phyloP scores from a whole-genome alignment of 2,888 invertebrate species.

The Pandemis heparana region DNA sequence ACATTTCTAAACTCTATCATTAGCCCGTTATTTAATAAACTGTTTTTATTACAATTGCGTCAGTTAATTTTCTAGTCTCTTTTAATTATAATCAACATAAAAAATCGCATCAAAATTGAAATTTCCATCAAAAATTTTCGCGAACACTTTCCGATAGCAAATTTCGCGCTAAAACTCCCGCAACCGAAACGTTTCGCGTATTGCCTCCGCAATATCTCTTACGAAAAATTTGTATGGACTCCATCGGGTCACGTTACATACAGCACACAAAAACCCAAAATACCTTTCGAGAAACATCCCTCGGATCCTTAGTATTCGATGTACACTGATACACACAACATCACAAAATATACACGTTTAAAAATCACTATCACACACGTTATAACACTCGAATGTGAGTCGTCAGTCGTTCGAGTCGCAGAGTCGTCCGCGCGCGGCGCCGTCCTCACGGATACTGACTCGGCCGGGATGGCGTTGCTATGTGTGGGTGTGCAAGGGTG shows the following conservation, averaged over 20 bases:
- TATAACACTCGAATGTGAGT: neutral
- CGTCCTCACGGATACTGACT: constrained; percentile 49
- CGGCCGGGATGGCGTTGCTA: constrained; percentile 50
- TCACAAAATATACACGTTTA: neutral
- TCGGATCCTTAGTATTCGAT: neutral
- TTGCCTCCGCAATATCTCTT: no score
- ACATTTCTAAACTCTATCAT: no score
- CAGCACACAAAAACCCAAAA: neutral
- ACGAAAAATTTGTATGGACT: neutral
- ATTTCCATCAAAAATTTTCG: neutral
- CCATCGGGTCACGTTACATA: neutral
- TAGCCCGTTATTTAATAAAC: no score
- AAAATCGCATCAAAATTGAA: no score
- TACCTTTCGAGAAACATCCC: constrained; percentile 2
- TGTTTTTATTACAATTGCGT: no score
- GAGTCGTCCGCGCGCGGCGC: constrained; percentile 50
- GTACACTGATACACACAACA: neutral
- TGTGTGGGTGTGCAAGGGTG: constrained; percentile 56
- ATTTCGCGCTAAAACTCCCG: neutral
- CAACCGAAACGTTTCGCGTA: no score
- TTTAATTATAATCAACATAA: no score
- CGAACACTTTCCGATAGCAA: no score
- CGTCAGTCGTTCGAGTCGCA: constrained; percentile 40
- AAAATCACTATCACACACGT: neutral
- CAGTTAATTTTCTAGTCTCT: no score